phyloP scores from a whole-genome alignment of 2,888 invertebrate species.

The Linnaemya vulpina region DNA sequence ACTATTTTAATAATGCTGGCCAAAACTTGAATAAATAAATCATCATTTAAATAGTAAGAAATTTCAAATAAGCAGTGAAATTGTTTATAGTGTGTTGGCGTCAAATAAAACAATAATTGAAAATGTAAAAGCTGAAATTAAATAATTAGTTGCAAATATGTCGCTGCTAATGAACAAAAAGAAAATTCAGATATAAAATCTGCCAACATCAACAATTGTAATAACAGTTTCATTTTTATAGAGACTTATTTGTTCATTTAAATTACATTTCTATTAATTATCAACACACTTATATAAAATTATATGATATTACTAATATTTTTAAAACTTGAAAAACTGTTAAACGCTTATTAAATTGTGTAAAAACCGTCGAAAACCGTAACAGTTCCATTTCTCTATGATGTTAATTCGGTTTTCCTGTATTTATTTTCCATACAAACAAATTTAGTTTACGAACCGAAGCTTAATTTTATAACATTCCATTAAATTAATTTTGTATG shows the following conservation, averaged over 20 bases:
- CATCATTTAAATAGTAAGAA: conserved; percentile 45
- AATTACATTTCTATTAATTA: too few species aligned
- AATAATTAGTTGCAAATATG: conserved; percentile 8
- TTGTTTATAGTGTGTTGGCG: conserved; percentile 50
- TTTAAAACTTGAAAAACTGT: too few species aligned
- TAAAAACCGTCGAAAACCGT: too few species aligned
- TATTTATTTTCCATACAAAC: neutral
- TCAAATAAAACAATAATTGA: conserved; percentile 26
- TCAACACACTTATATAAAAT: neutral
- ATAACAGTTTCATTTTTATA: neutral
- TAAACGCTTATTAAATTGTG: too few species aligned
- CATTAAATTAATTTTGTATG: neutral
- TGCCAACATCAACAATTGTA: neutral
- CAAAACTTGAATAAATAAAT: conserved; percentile 45
- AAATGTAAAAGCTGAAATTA: conserved; percentile 14
- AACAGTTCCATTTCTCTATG: neutral
- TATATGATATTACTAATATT: neutral
- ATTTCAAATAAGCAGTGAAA: neutral
- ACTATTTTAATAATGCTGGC: conserved; percentile 3
- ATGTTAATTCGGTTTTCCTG: too few species aligned
- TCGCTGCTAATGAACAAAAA: neutral
- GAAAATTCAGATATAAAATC: neutral
- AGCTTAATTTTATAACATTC: neutral
- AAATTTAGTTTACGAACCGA: neutral
- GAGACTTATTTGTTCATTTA: too few species aligned